These are phyloP conservation scores for Smittia sp. DNA, from an alignment of 2,888 invertebrate species.

Conservation along the genomic window DNA sequence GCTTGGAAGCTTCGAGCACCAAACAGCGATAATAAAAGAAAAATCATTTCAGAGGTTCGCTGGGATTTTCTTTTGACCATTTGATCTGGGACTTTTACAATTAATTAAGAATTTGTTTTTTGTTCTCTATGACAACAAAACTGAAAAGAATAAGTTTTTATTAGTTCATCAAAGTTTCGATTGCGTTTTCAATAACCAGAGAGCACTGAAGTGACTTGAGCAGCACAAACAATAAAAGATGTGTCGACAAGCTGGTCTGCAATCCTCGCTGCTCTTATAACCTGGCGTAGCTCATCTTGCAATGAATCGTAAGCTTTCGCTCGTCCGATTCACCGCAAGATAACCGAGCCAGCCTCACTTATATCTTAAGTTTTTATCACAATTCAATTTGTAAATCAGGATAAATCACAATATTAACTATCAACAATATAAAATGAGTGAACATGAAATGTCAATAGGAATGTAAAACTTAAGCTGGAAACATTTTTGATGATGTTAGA, in stretches of 20 bases:
- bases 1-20: neutral
- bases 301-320: no score
- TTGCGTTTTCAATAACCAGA: neutral
- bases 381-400: no score
- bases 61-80: neutral
- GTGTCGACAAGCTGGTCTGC: neutral
- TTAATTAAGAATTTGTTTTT: constrained; percentile 31
- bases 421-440: no score
- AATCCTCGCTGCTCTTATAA: no score
- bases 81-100: constrained; percentile 24
- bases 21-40: neutral
- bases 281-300: no score
- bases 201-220: neutral
- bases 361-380: neutral
- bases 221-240: constrained; percentile 19
- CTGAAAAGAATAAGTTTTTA: constrained; percentile 41
- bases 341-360: neutral
- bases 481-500: neutral
- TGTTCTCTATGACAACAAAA: constrained; percentile 32
- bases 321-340: no score
- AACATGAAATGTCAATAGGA: no score
- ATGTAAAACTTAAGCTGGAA: neutral
- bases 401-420: no score
- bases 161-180: constrained; percentile 18
- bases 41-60: neutral